Base-by-base conservation (phyloP, 2,113 vertebrate genomes). In the Tetrax tetrax region DNA sequence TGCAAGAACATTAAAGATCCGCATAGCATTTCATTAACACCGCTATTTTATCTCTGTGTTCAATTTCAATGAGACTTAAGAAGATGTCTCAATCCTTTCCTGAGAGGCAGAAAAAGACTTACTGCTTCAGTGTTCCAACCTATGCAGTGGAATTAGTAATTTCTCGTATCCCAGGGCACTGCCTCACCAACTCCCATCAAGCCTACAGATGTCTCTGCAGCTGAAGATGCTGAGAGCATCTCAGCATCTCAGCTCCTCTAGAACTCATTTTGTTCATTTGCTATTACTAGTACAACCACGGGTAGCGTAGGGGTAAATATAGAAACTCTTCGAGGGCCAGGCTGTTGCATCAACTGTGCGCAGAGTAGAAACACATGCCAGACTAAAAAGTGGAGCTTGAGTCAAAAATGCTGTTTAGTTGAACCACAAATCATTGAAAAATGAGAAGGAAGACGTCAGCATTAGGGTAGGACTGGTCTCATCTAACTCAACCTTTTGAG, bases 361-460 rank as follows among this genome's bases (percentile, higher is more conserved):
- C n/a, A 80, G 72, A 83, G 41, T 22, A 83, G 71, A 92, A 94
- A 92, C 47, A 93, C 27, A 71, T 57, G 77, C 41, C 89, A 89
- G 65, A 85, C 37, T 89, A 65, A 72, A 79, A 95, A 57, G n/a
- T 8, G 22, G 41, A 95, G 37, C 28, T 61, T 29, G 61, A 95
- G 25, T 83, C 29, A 87, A 88, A 95, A 94, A 70, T 9, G 19
- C 27, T 84, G 27, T 89, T 84, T 50, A 86, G 69, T 20, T 64
- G 43, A 92, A 92, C n/a, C 35, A 75, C 27, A 59, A 57, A 70
- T 48, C 41, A 91, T 54, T 50, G 79, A 84, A 82, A 92, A 65
- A 76, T 14, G 9, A 60, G 54, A 66, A 88, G 14, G 3, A 89
- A 41, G 56, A 89, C 4, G 33, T 64, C 77, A 89, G 69, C 50